Base-by-base conservation (phyloP, 64 coral and sea anemone genomes). In the Pocillopora verrucosa region DNA sequence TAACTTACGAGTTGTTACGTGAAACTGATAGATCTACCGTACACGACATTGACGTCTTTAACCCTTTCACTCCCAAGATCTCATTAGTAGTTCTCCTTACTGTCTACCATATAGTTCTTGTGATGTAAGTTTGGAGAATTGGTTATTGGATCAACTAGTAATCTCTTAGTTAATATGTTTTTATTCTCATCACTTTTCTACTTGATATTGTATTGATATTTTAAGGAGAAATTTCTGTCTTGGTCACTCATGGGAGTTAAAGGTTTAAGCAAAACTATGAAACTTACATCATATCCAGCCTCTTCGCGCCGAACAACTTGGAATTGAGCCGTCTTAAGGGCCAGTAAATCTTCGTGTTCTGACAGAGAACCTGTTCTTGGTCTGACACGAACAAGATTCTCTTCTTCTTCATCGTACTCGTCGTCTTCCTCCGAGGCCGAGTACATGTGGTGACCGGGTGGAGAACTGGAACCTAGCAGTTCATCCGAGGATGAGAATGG, bases 281-380 rank as follows among this genome's bases (percentile, higher is more conserved):
- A 17, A 17, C 91, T 90, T 86, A 99, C 97, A 36, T 99, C 97
- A 76, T 99, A 99, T 36, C 91, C 97, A 34, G 97, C 97, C 51
- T 99, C 97, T 75, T 94, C 72, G 63, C 81, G 79, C 62, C 79
- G 78, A 20, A 88, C 88, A 1, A 89, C 82, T 30, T 30, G 30
- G 19, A 87, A 87, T 34, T 91, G 87, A 51, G 95, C 88, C 24
- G 94, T 91, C 68, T 93, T 90, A 25, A 93, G 92, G n/a, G 87
- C 88, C n/a, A 99, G 20, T 6, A 91, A 60, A 83, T 95, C 97
- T 61, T 95, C 91, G 79, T 99, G 97, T 22, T 99, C 97, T 3
- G 93, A 92, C 2, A 99, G 91, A 74, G 97, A 99, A 45, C 93
- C 93, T 73, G 97, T 93, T 36, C 97, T 94, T 25, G 84, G 97